Percentiles rank a stretch among this genome's conserved stretches.
Evolutionary conservation across 2,888 invertebrate species (phyloP).

Genomic region (Orchesella flavescens): DNA sequence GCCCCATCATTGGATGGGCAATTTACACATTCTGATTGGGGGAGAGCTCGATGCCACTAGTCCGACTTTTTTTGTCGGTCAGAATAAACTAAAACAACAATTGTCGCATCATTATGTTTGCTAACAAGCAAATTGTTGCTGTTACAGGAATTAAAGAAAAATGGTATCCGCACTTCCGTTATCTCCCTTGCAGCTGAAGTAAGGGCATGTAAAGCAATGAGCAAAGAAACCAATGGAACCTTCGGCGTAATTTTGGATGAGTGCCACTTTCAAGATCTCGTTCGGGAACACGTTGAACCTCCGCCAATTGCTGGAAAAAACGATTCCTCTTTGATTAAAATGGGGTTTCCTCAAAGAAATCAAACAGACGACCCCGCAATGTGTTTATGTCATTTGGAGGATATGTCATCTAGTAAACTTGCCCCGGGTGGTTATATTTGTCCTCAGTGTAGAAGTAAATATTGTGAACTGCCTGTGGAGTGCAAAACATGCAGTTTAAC

Average conservation of each 20-base stretch:
- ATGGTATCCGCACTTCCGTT: slow-evolving; percentile 91
- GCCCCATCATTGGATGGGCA: no score
- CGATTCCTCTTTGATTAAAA: slow-evolving; percentile 89
- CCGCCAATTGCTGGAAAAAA: slow-evolving; percentile 77
- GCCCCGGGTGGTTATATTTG: slow-evolving; percentile 84
- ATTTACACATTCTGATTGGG: no score
- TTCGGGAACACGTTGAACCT: slow-evolving; percentile 76
- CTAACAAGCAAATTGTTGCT: no score
- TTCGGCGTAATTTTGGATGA: slow-evolving; percentile 92
- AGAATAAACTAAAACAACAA: no score
- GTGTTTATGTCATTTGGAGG: slow-evolving; percentile 70
- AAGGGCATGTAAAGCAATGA: slow-evolving; percentile 88
- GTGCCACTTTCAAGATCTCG: slow-evolving; percentile 79
- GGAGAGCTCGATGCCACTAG: no score
- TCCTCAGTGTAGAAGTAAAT: slow-evolving; percentile 97
- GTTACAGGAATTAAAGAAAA: slow-evolving; percentile 79
- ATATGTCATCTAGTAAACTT: slow-evolving; percentile 60
- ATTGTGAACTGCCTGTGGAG: slow-evolving; percentile 98
- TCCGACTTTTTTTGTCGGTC: no score
- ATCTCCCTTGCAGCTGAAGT: slow-evolving; percentile 97
- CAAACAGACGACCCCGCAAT: slow-evolving; percentile 78
- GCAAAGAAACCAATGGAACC: slow-evolving; percentile 88
- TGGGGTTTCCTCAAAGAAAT: slow-evolving; percentile 94
- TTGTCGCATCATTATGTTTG: no score
- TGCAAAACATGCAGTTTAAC: slow-evolving; percentile 96